These are phyloP conservation scores for Amblyopsis hoosieri DNA, from an alignment of 2,797 vertebrate genomes.

Conservation along the genomic window DNA sequence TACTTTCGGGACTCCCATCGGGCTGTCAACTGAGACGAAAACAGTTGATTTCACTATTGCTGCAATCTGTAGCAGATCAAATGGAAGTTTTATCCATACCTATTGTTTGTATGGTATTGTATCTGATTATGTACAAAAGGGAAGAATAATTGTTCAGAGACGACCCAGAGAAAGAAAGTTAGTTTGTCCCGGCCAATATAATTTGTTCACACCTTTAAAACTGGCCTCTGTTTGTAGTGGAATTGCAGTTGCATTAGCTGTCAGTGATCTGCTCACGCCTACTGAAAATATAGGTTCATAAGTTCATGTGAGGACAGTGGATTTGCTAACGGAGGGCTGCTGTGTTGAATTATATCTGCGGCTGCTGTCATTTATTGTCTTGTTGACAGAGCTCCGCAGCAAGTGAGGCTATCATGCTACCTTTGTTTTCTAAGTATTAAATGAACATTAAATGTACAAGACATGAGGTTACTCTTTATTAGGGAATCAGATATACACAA, in stretches of 20 bases:
- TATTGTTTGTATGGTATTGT: conserved; percentile 9
- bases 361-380: conserved; percentile 8
- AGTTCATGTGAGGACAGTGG: conserved; percentile 2
- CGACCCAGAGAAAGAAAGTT: too few species aligned
- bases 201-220: conserved; percentile 8
- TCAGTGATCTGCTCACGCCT: background rate
- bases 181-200: too few species aligned
- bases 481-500: too few species aligned
- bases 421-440: too few species aligned
- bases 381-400: conserved; percentile 1
- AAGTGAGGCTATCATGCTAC: too few species aligned
- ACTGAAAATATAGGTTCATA: background rate
- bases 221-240: background rate
- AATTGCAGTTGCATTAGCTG: background rate
- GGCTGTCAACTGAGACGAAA: conserved; percentile 63
- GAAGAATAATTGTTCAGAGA: background rate
- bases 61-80: background rate
- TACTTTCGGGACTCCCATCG: conserved; percentile 51
- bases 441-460: too few species aligned
- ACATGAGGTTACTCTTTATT: too few species aligned
- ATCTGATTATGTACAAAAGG: conserved; percentile 2
- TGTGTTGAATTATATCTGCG: conserved; percentile 9
- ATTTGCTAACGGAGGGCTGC: conserved; percentile 1
- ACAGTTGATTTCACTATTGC: background rate
- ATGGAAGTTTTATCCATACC: background rate